Evolutionary conservation across 2,113 vertebrate genomes (phyloP), one percentile per base, ranked within the genome.

Genomic region (Cathartes aura): DNA sequence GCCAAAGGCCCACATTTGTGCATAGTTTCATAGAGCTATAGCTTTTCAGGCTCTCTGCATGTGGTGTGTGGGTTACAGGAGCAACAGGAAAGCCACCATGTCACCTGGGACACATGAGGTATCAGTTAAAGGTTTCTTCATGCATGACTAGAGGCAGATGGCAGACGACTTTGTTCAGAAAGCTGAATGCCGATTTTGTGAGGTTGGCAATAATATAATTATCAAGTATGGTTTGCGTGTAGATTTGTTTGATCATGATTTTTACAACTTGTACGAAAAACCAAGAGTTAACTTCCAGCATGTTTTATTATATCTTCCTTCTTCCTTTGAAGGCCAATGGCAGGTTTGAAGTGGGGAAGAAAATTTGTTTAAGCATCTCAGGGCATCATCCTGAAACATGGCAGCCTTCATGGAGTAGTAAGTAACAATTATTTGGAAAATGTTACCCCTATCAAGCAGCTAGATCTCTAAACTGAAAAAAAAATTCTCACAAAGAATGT

Each of bases 391-490:
- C 99, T 76, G 99, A 99, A 98, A 99, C 99, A 26, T 99, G 99
- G 99, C 99, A 99, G 95, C 99, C 99, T 20, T 99, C 99, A 5
- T 99, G 99, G 99, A 99, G 99, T 87, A 99, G 99, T 99, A 96
- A 98, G 99, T 99, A 97, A 88, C 72, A 85, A 38, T 88, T 87
- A 66, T 17, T 71, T 94, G 60, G 58, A 78, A 91, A 93, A 84
- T 47, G 29, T 78, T 82, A 26, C 15, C 9, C 10, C 4, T 0
- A 1, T 70, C n/a, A 86, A 90, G 52, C 30, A 47, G 42, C 9
- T 60, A 52, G 38, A n/a, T 70, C 24, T 75, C 95, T 29, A 62
- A 74, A 86, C 34, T 63, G 70, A 19, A 64, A 82, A 47, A 74
- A 66, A 71, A 42, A 34, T 58, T 24, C 27, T 64, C 23, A 48